phyloP scores from a whole-genome alignment of 1,140 invertebrate genomes.

The Dendroctonus ponderosae region DNA sequence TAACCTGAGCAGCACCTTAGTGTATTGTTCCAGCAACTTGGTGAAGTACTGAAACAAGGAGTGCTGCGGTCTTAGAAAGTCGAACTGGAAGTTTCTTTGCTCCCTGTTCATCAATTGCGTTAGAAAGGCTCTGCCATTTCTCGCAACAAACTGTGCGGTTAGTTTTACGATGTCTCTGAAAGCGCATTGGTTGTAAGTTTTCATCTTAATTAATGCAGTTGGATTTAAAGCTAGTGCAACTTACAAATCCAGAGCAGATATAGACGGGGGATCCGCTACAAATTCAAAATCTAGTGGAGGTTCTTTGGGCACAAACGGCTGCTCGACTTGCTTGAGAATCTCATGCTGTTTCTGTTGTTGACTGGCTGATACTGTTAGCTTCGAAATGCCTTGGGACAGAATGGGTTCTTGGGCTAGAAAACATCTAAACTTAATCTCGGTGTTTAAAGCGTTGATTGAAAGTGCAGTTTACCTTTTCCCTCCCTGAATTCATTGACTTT shows the following conservation, averaged over 20 bases:
- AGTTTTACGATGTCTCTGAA: slow-evolving; percentile 94
- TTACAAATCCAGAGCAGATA: slow-evolving; percentile 96
- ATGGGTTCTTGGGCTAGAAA: slow-evolving; percentile 52
- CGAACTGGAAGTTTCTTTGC: slow-evolving; percentile 98
- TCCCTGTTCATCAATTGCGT: slow-evolving; percentile 98
- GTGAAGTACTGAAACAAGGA: slow-evolving; percentile 99
- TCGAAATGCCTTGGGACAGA: slow-evolving; percentile 50
- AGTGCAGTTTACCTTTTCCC: slow-evolving; percentile 65
- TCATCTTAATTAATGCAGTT: background rate
- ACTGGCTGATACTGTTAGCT: slow-evolving; percentile 62
- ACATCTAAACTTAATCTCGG: background rate
- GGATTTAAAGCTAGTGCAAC: slow-evolving; percentile 43
- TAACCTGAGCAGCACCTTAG: slow-evolving; percentile 64
- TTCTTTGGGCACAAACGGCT: slow-evolving; percentile 90
- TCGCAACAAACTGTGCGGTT: slow-evolving; percentile 97
- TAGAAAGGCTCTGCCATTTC: slow-evolving; percentile 96
- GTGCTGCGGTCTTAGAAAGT: slow-evolving; percentile 97
- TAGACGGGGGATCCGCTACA: slow-evolving; percentile 96
- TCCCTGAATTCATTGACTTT: slow-evolving; percentile 96
- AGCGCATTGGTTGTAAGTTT: slow-evolving; percentile 33
- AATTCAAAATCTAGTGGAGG: slow-evolving; percentile 97
- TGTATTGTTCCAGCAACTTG: slow-evolving; percentile 96
- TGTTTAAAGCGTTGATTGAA: background rate
- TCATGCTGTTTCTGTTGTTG: slow-evolving; percentile 86
- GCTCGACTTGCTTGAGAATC: slow-evolving; percentile 82